phyloP scores from a whole-genome alignment of 2,888 invertebrate genomes.

The Tricholauxania praeusta region DNA sequence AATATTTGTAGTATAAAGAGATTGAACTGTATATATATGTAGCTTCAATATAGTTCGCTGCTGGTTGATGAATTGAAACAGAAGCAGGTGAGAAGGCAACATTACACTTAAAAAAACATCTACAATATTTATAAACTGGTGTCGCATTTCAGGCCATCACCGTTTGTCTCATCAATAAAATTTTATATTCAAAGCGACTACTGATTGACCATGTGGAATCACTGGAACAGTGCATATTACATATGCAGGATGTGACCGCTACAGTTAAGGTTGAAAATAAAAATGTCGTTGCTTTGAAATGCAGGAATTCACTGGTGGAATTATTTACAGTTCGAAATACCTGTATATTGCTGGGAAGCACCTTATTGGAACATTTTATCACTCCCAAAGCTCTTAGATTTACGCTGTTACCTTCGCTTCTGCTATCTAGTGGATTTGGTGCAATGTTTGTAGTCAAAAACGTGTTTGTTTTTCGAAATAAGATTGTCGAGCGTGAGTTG shows the following conservation, averaged over 20 bases:
- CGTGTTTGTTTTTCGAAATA: conserved; percentile 62
- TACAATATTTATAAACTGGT: background rate
- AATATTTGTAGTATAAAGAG: no score
- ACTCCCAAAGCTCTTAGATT: conserved; percentile 57
- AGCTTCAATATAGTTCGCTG: conserved; percentile 47
- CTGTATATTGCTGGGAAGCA: conserved; percentile 57
- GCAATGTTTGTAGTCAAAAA: conserved; percentile 60
- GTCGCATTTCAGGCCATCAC: conserved; percentile 48
- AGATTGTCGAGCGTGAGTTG: conserved; percentile 60
- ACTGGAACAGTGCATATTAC: conserved; percentile 60
- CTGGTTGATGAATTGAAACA: conserved; percentile 61
- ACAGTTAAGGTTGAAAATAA: background rate
- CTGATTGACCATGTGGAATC: conserved; percentile 66
- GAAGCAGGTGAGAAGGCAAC: conserved; percentile 55
- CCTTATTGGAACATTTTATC: conserved; percentile 59
- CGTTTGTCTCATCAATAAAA: conserved; percentile 56
- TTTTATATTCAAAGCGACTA: conserved; percentile 64
- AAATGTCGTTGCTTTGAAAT: background rate
- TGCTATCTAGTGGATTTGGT: conserved; percentile 59
- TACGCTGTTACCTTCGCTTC: conserved; percentile 57
- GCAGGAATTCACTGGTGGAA: conserved; percentile 37
- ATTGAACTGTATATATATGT: conserved; percentile 13
- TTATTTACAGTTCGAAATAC: conserved; percentile 59
- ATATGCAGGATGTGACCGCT: conserved; percentile 35
- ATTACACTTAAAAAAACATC: background rate